Evolutionary conservation across 2,888 invertebrate species (phyloP).

Genomic region (Ophion costatus): DNA sequence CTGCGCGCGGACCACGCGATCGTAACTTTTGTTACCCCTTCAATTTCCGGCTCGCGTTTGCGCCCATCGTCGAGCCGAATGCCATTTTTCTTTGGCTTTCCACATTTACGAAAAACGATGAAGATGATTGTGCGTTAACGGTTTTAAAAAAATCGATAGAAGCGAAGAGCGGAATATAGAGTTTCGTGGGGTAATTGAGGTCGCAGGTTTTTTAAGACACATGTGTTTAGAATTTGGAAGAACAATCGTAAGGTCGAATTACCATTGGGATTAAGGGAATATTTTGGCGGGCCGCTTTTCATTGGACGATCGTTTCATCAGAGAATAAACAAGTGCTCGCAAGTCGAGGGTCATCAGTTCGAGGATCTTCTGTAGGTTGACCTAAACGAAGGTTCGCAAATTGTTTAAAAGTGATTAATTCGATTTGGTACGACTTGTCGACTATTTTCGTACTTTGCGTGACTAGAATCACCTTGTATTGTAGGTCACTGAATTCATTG

Average conservation of each 20-base stretch:
- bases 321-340: slow-evolving; percentile 21
- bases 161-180: too few relatives aligned
- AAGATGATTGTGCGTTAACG: too few relatives aligned
- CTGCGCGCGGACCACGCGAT: background rate
- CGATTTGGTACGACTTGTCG: background rate
- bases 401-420: background rate
- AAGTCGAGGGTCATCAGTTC: background rate
- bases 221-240: too few relatives aligned
- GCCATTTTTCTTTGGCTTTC: background rate
- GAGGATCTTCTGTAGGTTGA: background rate
- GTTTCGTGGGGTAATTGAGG: too few relatives aligned
- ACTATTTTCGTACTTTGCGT: background rate
- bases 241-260: too few relatives aligned
- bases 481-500: too few relatives aligned
- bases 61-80: background rate
- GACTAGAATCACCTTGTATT: too few relatives aligned
- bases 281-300: too few relatives aligned
- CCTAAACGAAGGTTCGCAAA: background rate
- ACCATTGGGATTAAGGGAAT: too few relatives aligned
- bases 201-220: too few relatives aligned
- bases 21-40: background rate
- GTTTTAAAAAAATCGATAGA: too few relatives aligned
- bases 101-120: too few relatives aligned
- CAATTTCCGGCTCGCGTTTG: background rate
- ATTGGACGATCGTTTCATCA: slow-evolving; percentile 28